A percentile compares a stretch with the other conserved stretches of the same genome.
Evolutionary conservation across 2,797 vertebrate genomes (phyloP).

Genomic region (Phoxinus dragarum): DNA sequence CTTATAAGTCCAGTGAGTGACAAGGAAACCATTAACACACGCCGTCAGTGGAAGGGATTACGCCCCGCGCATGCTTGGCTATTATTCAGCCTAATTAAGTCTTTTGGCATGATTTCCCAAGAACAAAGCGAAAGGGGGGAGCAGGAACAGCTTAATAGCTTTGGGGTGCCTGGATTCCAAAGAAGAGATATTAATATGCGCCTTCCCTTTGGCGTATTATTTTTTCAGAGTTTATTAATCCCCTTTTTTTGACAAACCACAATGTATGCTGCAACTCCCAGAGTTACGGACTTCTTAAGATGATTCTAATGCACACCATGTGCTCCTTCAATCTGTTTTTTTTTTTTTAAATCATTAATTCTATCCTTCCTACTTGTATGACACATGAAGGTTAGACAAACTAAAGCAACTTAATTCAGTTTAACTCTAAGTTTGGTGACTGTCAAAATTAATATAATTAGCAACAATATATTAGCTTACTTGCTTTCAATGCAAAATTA

Average conservation of each 20-base stretch:
- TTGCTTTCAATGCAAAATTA: neutral
- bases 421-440: neutral
- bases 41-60: constrained; percentile 79
- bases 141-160: constrained; percentile 76
- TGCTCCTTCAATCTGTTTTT: constrained; percentile 12
- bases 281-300: constrained; percentile 10
- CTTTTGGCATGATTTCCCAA: constrained; percentile 78
- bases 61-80: constrained; percentile 79
- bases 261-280: constrained; percentile 27
- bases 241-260: constrained; percentile 47
- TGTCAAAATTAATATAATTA: neutral
- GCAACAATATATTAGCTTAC: neutral
- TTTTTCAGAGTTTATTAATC: constrained; percentile 59
- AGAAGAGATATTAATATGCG: constrained; percentile 66
- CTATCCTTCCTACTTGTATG: neutral
- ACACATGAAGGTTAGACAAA: neutral
- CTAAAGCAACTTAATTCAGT: neutral
- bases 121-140: constrained; percentile 79
- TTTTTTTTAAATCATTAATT: neutral
- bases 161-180: constrained; percentile 69
- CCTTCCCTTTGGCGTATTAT: constrained; percentile 58
- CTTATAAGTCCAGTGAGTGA: constrained; percentile 79
- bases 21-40: constrained; percentile 84
- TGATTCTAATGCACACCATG: constrained; percentile 12
- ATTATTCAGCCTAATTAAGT: constrained; percentile 85